Evolutionary conservation across 1,140 invertebrate species (phyloP), one percentile per base, ranked within the genome.

Genomic region (Diprion similis): DNA sequence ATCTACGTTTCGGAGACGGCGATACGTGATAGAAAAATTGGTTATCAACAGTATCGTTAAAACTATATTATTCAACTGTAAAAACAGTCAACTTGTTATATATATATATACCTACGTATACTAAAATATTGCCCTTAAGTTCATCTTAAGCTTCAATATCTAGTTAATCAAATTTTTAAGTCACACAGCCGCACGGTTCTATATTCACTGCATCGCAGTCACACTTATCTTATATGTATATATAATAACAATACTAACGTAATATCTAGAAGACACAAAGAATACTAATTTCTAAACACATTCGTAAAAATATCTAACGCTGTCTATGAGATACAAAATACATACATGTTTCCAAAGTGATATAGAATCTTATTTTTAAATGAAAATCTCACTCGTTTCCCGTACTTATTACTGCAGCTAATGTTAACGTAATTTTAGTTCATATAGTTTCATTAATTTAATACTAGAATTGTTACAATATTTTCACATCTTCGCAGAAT

Each of bases 151-250:
- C n/a, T 59, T 37, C 51, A 59, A 59, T 59, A 59, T 6, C 24
- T 37, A 37, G 24, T 37, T 6, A 37, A 37, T 37, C 74, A 71
- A 47, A 45, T 37, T 11, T 76, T 83, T 82, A 82, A 83, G 81
- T 83, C 78, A 76, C 81, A 83, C 80, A 83, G 80, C 81, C 81
- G 80, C 80, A 77, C 66, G 78, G 78, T 81, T 80, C 71, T 74
- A 73, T 75, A 76, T 73, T 77, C 74, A 76, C 74, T 66, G 70
- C 46, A 77, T 11, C 66, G 18, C 37, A 68, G 66, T 68, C 66
- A 68, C 74, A 71, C 69, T 15, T 48, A 19, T 18, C 15, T 48
- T 46, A 46, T 24, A 2, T 70, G 17, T 24, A 1, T 48, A 70
- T 10, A 24, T 70, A 70, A 11, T 24, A 46, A 46, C 18, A 24